Conservation (phyloP, 2,113 vertebrate species). For the Forbesichthys agassizii region DNA sequence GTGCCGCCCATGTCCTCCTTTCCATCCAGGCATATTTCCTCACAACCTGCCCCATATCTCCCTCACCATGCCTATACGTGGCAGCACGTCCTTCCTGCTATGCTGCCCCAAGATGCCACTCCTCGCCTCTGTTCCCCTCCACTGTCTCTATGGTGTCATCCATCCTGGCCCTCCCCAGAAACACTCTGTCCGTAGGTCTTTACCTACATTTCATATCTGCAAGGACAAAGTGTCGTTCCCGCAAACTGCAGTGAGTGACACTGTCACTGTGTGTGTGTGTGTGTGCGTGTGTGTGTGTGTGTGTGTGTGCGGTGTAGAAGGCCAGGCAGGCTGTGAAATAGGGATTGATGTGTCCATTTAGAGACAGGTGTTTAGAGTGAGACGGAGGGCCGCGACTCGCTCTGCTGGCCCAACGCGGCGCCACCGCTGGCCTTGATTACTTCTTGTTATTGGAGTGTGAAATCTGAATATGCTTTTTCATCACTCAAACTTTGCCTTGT, state of each 20-base stretch:
- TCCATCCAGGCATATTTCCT: constrained; percentile 54
- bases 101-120: constrained; percentile 22
- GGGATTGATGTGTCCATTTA: constrained; percentile 81
- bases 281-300: constrained; percentile 26
- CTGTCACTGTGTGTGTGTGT: constrained; percentile 19
- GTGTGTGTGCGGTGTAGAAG: constrained; percentile 41
- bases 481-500: constrained; percentile 68
- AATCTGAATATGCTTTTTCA: constrained; percentile 77
- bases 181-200: constrained; percentile 43
- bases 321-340: constrained; percentile 75
- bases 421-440: constrained; percentile 69
- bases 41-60: constrained; percentile 40
- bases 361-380: constrained; percentile 70
- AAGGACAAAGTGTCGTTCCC: constrained; percentile 40
- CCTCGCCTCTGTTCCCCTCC: constrained; percentile 40
- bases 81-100: constrained; percentile 45
- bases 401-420: constrained; percentile 60
- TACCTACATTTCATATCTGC: constrained; percentile 37
- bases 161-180: constrained; percentile 24
- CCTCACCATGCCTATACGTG: constrained; percentile 20
- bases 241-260: constrained; percentile 1
- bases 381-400: constrained; percentile 58
- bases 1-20: constrained; percentile 63
- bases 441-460: constrained; percentile 77
- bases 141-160: constrained; percentile 22